Percentiles rank a stretch among this genome's conserved stretches.
Evolutionary conservation across 2,797 vertebrate species (phyloP).

Genomic region (Lophura swinhoii): DNA sequence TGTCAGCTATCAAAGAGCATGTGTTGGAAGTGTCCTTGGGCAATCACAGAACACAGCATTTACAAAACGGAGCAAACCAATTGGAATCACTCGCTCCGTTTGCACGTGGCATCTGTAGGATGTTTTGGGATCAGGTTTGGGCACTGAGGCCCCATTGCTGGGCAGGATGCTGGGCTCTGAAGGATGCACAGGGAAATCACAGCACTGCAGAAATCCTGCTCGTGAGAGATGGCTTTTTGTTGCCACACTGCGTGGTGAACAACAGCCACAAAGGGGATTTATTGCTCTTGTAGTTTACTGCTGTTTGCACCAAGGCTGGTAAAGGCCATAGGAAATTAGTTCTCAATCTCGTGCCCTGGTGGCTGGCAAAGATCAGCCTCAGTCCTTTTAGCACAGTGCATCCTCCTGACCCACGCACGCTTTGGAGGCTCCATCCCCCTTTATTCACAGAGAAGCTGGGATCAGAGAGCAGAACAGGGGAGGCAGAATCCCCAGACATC

Average conservation of each 20-base stretch:
- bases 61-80: conserved; percentile 55
- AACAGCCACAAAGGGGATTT: not conserved
- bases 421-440: not conserved
- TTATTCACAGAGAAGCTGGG: not conserved
- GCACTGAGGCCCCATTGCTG: not conserved
- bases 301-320: not conserved
- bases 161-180: not conserved
- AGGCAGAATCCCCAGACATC: not conserved
- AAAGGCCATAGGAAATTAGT: not conserved
- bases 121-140: conserved; percentile 44
- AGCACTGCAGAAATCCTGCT: not conserved
- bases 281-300: not conserved
- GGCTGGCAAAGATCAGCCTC: not conserved
- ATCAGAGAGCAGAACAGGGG: not conserved
- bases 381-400: not conserved
- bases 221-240: not conserved
- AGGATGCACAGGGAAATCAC: not conserved
- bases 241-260: accelerated
- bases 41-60: conserved; percentile 59
- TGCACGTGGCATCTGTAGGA: conserved; percentile 26
- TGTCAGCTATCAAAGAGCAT: conserved; percentile 28
- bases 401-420: not conserved
- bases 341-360: accelerated
- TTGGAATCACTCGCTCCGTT: conserved; percentile 49
- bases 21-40: conserved; percentile 40